Base-by-base conservation (phyloP, 2,797 vertebrate genomes). In the Sebastes elongatus region DNA sequence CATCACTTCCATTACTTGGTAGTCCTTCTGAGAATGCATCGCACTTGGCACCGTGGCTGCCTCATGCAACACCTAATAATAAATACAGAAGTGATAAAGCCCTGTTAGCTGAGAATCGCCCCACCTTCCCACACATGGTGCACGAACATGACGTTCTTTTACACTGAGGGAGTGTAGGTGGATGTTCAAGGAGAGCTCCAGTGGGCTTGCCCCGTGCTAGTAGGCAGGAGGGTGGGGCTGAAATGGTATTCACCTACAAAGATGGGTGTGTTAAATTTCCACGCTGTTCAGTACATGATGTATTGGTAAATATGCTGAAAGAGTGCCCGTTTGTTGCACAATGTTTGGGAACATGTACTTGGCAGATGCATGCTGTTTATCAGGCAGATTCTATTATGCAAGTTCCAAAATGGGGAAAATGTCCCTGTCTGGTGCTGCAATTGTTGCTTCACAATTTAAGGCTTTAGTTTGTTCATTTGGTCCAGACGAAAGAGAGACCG, bases 91-190 rank as follows among this genome's bases (percentile, higher is more conserved):
- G 49, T 52, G 82, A 70, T 80, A 49, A 84, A 68, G n/a, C 18
- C 23, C 38, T 74, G 46, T 20, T 28, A 83, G 62, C 74, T 78
- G 83, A 90, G 81, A 86, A 78, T 82, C 56, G 1, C 81, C 66
- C 61, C 23, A n/a, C 20, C 76, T 60, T 70, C 63, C 83, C 87
- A 89, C 90, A 78, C 84, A 59, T 77, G 53, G 38, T 56, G 46
- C 75, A 55, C 10, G 2, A 77, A 80, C 67, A 61, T 81, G 71
- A 80, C 55, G 56, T 30, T 23, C 76, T 32, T 5, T 66, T 82
- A 72, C 56, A 55, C 77, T 35, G 71, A 76, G 72, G 32, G 60
- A 64, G 64, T 52, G 84, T 82, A 11, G 78, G 80, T 53, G 79
- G 70, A 20, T 86, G 70, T 56, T 80, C 28, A 66, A 61, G 64